A percentile compares a stretch with the other conserved stretches of the same genome.
Evolutionary conservation across 2,113 vertebrate genomes (phyloP).

Genomic region (Caretta caretta): DNA sequence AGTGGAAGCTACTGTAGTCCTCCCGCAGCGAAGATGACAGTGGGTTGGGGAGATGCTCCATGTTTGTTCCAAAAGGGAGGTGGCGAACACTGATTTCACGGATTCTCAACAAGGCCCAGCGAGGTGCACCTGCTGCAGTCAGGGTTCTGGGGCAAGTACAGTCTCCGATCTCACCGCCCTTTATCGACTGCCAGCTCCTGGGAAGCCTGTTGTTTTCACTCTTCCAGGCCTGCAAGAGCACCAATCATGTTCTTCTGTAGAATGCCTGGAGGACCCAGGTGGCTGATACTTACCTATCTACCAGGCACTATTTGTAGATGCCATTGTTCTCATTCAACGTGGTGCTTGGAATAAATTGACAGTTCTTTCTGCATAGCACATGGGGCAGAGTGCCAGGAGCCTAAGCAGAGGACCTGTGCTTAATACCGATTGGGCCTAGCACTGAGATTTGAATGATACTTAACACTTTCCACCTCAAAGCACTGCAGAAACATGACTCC

Average conservation of each 20-base stretch:
- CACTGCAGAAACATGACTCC: accelerated
- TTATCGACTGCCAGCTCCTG: too few species aligned
- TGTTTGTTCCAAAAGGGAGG: background rate
- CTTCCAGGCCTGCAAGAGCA: accelerated
- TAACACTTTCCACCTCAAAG: background rate
- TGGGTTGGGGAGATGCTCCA: too few species aligned
- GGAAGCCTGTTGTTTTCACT: accelerated
- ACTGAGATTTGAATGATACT: background rate
- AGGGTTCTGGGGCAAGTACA: too few species aligned
- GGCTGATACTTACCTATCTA: background rate
- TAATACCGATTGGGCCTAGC: background rate
- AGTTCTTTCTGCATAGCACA: background rate
- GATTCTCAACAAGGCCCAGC: accelerated
- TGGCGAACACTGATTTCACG: accelerated
- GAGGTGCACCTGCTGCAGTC: too few species aligned
- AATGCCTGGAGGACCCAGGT: accelerated
- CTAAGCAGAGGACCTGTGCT: background rate
- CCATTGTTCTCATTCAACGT: accelerated
- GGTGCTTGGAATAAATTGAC: background rate
- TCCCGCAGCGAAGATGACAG: too few species aligned
- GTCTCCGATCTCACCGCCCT: too few species aligned
- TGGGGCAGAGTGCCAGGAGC: background rate
- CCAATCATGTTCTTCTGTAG: accelerated
- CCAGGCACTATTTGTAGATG: accelerated
- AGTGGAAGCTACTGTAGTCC: too few species aligned